phyloP scores from a whole-genome alignment of 2,113 vertebrate species.

The Pavo muticus region DNA sequence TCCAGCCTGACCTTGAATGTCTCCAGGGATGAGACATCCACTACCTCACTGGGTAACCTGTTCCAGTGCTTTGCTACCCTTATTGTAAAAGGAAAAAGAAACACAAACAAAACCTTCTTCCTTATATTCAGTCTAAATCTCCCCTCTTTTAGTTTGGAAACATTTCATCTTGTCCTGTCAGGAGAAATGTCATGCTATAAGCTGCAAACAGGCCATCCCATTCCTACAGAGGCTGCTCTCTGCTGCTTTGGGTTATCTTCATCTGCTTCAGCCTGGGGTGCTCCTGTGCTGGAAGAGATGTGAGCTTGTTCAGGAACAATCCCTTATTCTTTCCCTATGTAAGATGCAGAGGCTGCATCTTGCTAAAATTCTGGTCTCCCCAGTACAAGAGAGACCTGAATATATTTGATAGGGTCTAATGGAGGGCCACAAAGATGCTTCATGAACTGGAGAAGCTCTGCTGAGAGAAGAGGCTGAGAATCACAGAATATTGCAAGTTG shows the following conservation, averaged over 20 bases:
- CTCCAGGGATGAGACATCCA: no score
- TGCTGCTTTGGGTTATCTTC: not conserved
- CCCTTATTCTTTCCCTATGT: not conserved
- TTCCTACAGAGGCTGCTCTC: accelerated
- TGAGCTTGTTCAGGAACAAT: not conserved
- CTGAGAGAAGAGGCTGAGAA: not conserved
- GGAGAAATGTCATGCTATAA: not conserved
- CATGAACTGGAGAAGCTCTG: not conserved
- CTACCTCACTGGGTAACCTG: no score
- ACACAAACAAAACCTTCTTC: no score
- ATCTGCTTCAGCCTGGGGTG: accelerated
- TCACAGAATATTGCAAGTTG: not conserved
- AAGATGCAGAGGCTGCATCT: not conserved
- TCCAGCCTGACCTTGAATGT: no score
- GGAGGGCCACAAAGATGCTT: not conserved
- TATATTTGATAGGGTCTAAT: not conserved
- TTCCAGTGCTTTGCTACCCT: no score
- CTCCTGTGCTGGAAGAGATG: accelerated
- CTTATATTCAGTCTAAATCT: no score
- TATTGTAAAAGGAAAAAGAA: no score
- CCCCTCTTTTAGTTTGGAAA: no score
- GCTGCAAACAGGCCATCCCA: accelerated
- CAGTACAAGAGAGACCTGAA: not conserved
- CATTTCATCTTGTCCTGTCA: no score
- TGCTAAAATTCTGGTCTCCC: accelerated